A percentile compares a stretch with the other conserved stretches of the same genome.
phyloP scores from a whole-genome alignment of 2,113 vertebrate genomes.

The Oostethus manadensis region DNA sequence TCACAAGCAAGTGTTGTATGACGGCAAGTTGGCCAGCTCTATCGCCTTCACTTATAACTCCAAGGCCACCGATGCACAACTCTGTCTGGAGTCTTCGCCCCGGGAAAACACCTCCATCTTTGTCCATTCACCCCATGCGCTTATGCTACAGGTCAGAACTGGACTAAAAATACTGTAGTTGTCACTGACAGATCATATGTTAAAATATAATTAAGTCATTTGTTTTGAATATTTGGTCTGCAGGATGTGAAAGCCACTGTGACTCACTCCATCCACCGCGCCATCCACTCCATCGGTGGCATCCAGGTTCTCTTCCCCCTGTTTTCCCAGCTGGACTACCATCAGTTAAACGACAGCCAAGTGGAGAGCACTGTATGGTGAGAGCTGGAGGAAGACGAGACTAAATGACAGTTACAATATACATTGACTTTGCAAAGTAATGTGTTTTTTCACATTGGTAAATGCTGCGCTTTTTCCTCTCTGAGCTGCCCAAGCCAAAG shows the following conservation, averaged over 20 bases:
- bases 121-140: slow-evolving; percentile 94
- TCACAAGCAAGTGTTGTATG: slow-evolving; percentile 93
- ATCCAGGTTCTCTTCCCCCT: slow-evolving; percentile 96
- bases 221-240: slow-evolving; percentile 4
- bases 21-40: slow-evolving; percentile 88
- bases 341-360: slow-evolving; percentile 83
- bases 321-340: slow-evolving; percentile 90
- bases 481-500: slow-evolving; percentile 22
- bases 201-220: too few relatives aligned
- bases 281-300: slow-evolving; percentile 94
- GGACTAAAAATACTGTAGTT: neutral
- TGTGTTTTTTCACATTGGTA: neutral
- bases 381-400: slow-evolving; percentile 8
- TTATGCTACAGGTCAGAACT: slow-evolving; percentile 91
- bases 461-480: slow-evolving; percentile 9
- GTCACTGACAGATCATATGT: neutral
- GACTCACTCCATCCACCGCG: slow-evolving; percentile 95
- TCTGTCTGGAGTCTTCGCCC: slow-evolving; percentile 95
- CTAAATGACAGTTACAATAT: neutral
- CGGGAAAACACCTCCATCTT: slow-evolving; percentile 96
- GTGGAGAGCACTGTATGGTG: slow-evolving; percentile 90
- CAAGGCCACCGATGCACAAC: slow-evolving; percentile 92
- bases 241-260: slow-evolving; percentile 96
- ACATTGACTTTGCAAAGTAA: neutral
- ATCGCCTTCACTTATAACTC: slow-evolving; percentile 95